Evolutionary conservation across 2,113 vertebrate genomes (phyloP), one percentile per base, ranked within the genome.

Genomic region (Xenopus borealis): DNA sequence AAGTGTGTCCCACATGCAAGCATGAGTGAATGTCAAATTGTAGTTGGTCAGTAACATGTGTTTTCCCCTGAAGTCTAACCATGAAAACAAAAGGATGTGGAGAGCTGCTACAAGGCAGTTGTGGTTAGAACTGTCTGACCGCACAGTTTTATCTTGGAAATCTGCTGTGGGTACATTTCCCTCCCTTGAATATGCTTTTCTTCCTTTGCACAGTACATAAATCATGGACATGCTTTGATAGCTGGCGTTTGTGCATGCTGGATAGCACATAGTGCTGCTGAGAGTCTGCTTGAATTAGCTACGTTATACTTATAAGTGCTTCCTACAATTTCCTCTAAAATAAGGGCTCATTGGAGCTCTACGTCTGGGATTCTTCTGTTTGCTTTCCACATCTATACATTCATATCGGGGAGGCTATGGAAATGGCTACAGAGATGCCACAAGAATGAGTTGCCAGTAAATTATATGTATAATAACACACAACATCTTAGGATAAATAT

Each of bases 71-170:
- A 27, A 78, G 67, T 57, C 83, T 80, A 70, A 83, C 20, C 72
- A 82, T 53, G 74, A 78, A 71, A 67, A 82, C 67, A 73, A 79
- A 78, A 85, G 85, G 81, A 87, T 86, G 71, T 81, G 82, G 79
- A 81, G 45, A 23, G 58, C 74, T 27, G 23, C 23, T 27, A 27
- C 23, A 27, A 27, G 23, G 23, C 23, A 27, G 23, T 3, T 86
- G 79, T 82, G 85, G 81, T 80, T 66, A 83, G 84, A 83, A 12
- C 74, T 80, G 78, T 65, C 80, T 87, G 81, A 82, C 80, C 79
- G 75, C 70, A 72, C 70, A 74, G 69, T 83, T 81, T 79, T 83
- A 83, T 78, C 82, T 78, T 80, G 63, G 77, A 79, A 81, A 79
- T 83, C 72, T 81, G 18, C 84, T 88, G 74, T 3, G 5, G 65